Evolutionary conservation across 2,888 invertebrate genomes (phyloP).

Genomic region (Drosophila mimica): DNA sequence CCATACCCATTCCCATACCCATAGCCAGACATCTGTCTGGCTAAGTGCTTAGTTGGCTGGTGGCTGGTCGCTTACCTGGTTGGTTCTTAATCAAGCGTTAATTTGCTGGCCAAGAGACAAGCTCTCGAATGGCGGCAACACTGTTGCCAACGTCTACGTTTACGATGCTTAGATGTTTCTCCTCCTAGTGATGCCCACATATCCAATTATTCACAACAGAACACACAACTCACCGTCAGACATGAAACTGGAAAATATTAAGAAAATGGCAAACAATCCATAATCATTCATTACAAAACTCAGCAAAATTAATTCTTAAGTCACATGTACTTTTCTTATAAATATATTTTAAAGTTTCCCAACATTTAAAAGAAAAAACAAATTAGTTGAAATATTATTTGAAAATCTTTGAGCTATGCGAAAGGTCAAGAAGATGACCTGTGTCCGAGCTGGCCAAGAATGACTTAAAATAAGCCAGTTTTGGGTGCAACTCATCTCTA

Average conservation of each 20-base stretch:
- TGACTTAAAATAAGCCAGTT: neutral
- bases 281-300: constrained; percentile 4
- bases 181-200: constrained; percentile 1
- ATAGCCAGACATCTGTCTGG: constrained; percentile 19
- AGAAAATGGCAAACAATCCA: constrained; percentile 25
- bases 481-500: constrained; percentile 8
- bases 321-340: constrained; percentile 1
- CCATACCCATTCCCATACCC: neutral
- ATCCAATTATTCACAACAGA: neutral
- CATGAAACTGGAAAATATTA: constrained; percentile 3
- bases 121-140: constrained; percentile 46
- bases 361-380: neutral
- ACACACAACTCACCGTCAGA: neutral
- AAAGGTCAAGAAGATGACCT: neutral
- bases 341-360: neutral
- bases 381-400: neutral
- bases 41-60: constrained; percentile 49
- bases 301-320: neutral
- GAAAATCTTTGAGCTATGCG: neutral
- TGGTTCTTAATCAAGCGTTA: constrained; percentile 73
- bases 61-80: constrained; percentile 31
- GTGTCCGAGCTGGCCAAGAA: neutral
- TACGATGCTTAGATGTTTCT: constrained; percentile 4
- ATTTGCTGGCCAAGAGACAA: constrained; percentile 64
- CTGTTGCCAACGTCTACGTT: constrained; percentile 30